These are phyloP conservation scores for Rhinogobius similis DNA, from an alignment of 2,113 vertebrate species.

Conservation along the genomic window DNA sequence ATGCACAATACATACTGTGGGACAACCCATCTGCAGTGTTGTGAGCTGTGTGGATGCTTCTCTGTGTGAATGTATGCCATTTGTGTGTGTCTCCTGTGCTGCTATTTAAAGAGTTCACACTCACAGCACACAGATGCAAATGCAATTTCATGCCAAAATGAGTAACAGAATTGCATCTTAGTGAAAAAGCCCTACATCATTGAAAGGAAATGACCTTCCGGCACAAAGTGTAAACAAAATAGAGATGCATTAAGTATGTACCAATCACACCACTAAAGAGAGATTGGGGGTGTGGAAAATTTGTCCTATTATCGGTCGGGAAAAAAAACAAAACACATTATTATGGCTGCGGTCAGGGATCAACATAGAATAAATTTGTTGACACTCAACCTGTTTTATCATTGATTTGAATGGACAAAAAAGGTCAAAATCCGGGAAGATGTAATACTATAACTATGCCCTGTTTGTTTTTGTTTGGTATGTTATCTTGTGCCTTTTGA, in stretches of 20 bases:
- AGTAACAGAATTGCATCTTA: conserved; percentile 20
- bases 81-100: neutral
- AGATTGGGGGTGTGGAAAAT: neutral
- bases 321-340: too few relatives aligned
- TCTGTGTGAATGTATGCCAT: too few relatives aligned
- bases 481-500: too few relatives aligned
- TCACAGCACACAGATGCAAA: neutral
- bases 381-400: too few relatives aligned
- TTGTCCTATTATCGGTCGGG: neutral
- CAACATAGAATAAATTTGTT: neutral
- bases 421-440: too few relatives aligned
- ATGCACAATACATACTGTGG: neutral
- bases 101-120: too few relatives aligned
- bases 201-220: neutral
- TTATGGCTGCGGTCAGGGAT: neutral
- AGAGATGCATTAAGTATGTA: neutral
- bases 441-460: too few relatives aligned
- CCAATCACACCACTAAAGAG: neutral
- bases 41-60: neutral
- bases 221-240: neutral
- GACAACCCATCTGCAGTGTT: neutral
- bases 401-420: too few relatives aligned
- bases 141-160: conserved; percentile 4
- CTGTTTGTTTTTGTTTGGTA: too few relatives aligned
- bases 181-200: neutral